phyloP scores from a whole-genome alignment of 2,888 invertebrate genomes.

The Lepeophtheirus nordmannii region DNA sequence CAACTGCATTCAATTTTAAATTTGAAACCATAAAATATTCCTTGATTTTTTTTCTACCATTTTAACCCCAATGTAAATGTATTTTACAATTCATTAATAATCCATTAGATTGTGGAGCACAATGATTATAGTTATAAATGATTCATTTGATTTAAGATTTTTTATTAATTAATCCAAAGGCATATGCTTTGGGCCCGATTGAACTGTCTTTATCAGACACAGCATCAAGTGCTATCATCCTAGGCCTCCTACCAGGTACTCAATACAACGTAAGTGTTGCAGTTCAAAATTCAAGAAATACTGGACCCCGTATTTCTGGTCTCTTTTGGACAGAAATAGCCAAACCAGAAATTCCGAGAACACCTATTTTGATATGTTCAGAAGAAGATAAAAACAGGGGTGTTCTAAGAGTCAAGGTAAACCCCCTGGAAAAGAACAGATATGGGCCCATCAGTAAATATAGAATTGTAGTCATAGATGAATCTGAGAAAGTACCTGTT shows the following conservation, averaged over 20 bases:
- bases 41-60: too few relatives aligned
- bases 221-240: slow-evolving; percentile 25
- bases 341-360: slow-evolving; percentile 49
- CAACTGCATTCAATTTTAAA: too few relatives aligned
- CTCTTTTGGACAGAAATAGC: slow-evolving; percentile 55
- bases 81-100: too few relatives aligned
- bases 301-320: slow-evolving; percentile 41
- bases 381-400: slow-evolving; percentile 2
- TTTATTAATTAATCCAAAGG: too few relatives aligned
- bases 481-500: slow-evolving; percentile 43
- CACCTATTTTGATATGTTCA: slow-evolving; percentile 48
- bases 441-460: slow-evolving; percentile 63
- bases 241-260: slow-evolving; percentile 52
- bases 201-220: background rate
- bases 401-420: background rate
- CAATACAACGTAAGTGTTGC: slow-evolving; percentile 55
- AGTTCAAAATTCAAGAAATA: slow-evolving; percentile 43
- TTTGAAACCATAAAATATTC: too few relatives aligned
- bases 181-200: background rate
- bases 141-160: too few relatives aligned
- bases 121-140: too few relatives aligned
- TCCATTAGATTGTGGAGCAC: too few relatives aligned
- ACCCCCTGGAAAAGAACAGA: slow-evolving; percentile 41
- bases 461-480: slow-evolving; percentile 54
- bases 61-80: too few relatives aligned